Percentiles rank a stretch among this genome's conserved stretches.
Evolutionary conservation across 2,113 vertebrate genomes (phyloP).

Genomic region (Colinus virginianus): DNA sequence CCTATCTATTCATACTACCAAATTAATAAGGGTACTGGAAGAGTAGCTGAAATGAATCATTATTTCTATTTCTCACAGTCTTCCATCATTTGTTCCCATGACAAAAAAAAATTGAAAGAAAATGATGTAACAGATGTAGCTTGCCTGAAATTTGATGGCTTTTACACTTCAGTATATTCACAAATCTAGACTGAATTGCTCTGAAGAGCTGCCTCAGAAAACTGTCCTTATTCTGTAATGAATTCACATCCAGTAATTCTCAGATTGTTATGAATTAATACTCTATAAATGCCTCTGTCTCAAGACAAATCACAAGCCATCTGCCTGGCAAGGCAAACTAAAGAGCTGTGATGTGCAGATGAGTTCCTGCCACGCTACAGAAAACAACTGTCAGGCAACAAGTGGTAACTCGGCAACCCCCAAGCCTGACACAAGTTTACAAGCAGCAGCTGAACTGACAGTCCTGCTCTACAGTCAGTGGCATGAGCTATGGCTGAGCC

Average conservation of each 20-base stretch:
- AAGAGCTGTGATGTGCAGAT: neutral
- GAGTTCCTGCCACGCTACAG: neutral
- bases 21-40: neutral
- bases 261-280: neutral
- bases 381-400: neutral
- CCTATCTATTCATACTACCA: neutral
- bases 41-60: neutral
- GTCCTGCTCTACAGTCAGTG: neutral
- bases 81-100: slow-evolving; percentile 21
- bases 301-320: neutral
- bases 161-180: neutral
- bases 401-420: neutral
- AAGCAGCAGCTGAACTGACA: neutral
- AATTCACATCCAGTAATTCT: neutral
- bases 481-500: neutral
- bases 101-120: neutral
- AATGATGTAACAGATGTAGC: slow-evolving; percentile 32
- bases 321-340: neutral
- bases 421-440: neutral
- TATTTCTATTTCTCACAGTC: slow-evolving; percentile 14
- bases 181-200: neutral
- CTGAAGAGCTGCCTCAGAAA: slow-evolving; percentile 21
- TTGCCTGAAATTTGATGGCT: slow-evolving; percentile 46
- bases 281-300: neutral
- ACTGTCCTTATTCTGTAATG: neutral